Evolutionary conservation across 2,113 vertebrate genomes (phyloP), one percentile per base, ranked within the genome.

Genomic region (Amphilophus citrinellus): DNA sequence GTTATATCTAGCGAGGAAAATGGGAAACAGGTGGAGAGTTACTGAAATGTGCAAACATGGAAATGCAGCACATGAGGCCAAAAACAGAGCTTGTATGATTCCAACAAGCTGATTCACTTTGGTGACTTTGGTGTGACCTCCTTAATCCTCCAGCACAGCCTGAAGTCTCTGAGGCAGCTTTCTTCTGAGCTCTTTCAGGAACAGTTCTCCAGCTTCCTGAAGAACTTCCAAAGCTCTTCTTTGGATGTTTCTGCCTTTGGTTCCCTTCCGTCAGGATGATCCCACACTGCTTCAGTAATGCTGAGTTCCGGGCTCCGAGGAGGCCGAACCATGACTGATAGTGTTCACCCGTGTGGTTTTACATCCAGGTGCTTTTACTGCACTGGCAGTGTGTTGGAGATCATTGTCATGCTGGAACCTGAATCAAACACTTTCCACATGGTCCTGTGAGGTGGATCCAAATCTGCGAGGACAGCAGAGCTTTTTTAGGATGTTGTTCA

Each of bases 1-100:
- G 27, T 24, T 44, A 47, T 44, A 66, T 39, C 44, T 44, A 44
- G 44, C 1, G 17, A 27, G 24, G 39, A 66, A 66, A 27, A 66
- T 66, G 0, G 0, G 24, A 68, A 68, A 10, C 1, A 47, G 0
- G 8, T 68, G n/a, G n/a, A 24, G 63, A 4, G 1, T 24, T 44
- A 44, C 44, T 66, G 0, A 44, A 44, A 66, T 24, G 13, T 44
- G 39, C 22, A 68, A 47, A 68, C 7, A 47, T 39, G 44, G 0
- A 27, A 68, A 9, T 27, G 0, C 2, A 68, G 63, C 24, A 44
- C 44, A 66, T 66, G 13, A 17, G 0, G 44, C 37, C 44, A 44
- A 13, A 44, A 47, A 39, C 39, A 66, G 14, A 68, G 44, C 24
- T 68, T 39, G 10, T 42, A 42, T 2, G 9, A 42, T 10, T 42